Percentiles rank a stretch among this genome's conserved stretches.
Evolutionary conservation across 2,888 invertebrate species (phyloP).

Genomic region (Oxytorus armatus): DNA sequence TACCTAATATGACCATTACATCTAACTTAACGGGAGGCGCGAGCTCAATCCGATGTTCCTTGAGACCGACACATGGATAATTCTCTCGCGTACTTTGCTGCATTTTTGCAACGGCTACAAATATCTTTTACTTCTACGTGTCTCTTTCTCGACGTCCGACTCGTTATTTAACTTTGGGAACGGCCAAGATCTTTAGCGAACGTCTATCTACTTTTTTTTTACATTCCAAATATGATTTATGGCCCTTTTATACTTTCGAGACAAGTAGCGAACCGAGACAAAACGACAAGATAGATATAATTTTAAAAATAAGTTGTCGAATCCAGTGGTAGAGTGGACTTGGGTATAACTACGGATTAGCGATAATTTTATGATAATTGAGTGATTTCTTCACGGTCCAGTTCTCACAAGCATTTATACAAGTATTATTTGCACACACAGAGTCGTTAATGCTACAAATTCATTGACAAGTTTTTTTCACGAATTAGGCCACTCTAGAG

Average conservation of each 20-base stretch:
- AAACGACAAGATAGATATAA: too few relatives aligned
- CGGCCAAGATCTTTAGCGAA: neutral
- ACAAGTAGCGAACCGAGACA: too few relatives aligned
- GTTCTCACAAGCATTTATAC: neutral
- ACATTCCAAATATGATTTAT: too few relatives aligned
- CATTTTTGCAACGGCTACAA: constrained; percentile 51
- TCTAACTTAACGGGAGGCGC: constrained; percentile 68
- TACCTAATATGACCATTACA: constrained; percentile 76
- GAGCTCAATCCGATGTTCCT: constrained; percentile 41
- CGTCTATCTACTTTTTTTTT: neutral
- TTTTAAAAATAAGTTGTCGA: too few relatives aligned
- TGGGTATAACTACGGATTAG: too few relatives aligned
- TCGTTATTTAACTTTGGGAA: constrained; percentile 14
- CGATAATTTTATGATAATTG: too few relatives aligned
- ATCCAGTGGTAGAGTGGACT: too few relatives aligned
- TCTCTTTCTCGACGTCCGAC: neutral
- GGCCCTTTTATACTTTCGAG: too few relatives aligned
- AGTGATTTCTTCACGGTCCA: too few relatives aligned
- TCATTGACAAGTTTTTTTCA: neutral
- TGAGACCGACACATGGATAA: constrained; percentile 44
- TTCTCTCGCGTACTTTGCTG: constrained; percentile 39
- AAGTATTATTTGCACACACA: too few relatives aligned
- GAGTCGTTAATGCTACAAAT: neutral
- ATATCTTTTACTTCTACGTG: constrained; percentile 27
- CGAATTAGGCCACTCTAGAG: too few relatives aligned